A percentile compares a stretch with the other conserved stretches of the same genome.
phyloP scores from a whole-genome alignment of 2,113 vertebrate species.

The Poicephalus meyeri region DNA sequence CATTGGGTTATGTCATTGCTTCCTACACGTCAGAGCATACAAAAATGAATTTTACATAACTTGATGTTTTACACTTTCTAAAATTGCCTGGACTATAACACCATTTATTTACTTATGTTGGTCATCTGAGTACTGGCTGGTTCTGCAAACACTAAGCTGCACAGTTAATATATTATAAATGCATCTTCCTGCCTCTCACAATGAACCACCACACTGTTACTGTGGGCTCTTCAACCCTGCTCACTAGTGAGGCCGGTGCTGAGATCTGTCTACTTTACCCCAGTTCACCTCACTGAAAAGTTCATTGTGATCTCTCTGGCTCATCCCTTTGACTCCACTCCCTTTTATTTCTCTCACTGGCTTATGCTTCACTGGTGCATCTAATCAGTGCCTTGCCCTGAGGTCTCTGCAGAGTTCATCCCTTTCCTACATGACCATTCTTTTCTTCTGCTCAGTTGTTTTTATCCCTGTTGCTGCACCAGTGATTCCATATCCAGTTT shows the following conservation, averaged over 20 bases:
- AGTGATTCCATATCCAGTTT: neutral
- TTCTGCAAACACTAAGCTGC: neutral
- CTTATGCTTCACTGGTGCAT: constrained; percentile 3
- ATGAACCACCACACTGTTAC: neutral
- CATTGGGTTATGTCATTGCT: neutral
- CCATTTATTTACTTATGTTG: neutral
- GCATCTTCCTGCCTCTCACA: neutral
- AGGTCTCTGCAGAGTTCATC: neutral
- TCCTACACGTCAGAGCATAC: neutral
- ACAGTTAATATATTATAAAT: neutral
- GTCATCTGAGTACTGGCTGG: neutral
- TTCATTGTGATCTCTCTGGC: neutral
- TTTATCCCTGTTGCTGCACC: neutral
- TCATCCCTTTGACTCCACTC: neutral
- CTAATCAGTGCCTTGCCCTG: constrained; percentile 19
- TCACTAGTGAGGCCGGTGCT: neutral
- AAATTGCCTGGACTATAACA: neutral
- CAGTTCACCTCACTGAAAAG: neutral
- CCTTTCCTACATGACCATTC: neutral
- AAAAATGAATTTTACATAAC: neutral
- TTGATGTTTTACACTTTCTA: neutral
- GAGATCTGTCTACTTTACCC: neutral
- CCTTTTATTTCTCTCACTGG: neutral
- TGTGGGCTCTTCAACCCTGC: neutral
- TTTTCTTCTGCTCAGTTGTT: neutral